A percentile compares a stretch with the other conserved stretches of the same genome.
Conservation (phyloP, 2,113 vertebrate species). For the Gymnarchus niloticus region DNA sequence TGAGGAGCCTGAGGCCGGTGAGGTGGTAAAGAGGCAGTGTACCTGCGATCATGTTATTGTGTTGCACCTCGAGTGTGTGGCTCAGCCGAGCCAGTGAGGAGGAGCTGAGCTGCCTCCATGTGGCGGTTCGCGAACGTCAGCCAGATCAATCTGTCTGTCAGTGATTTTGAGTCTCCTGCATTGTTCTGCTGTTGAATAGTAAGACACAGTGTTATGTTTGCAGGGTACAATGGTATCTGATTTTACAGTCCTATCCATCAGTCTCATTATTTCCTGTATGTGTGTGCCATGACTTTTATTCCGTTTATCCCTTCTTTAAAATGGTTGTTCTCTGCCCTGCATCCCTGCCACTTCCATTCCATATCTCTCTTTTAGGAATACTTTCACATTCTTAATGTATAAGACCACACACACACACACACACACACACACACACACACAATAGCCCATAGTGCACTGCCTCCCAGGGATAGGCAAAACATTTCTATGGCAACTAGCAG, state of each 20-base stretch:
- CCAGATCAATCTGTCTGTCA: too few species aligned
- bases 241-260: too few species aligned
- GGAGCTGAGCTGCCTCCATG: too few species aligned
- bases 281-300: neutral
- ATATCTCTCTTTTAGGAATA: conserved; percentile 24
- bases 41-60: too few species aligned
- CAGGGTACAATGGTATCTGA: neutral
- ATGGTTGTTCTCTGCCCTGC: conserved; percentile 7
- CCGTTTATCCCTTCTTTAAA: neutral
- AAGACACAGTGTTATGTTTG: neutral
- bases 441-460: conserved; percentile 49
- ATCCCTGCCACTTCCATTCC: conserved; percentile 29
- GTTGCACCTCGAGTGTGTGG: too few species aligned
- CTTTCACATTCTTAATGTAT: conserved; percentile 7
- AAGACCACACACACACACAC: conserved; percentile 21
- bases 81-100: too few species aligned
- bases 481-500: conserved; percentile 70
- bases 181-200: neutral
- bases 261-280: too few species aligned
- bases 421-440: conserved; percentile 26
- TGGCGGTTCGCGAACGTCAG: too few species aligned
- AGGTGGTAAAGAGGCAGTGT: too few species aligned
- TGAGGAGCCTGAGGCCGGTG: too few species aligned
- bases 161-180: neutral
- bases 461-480: conserved; percentile 59